Base-by-base conservation (phyloP, 2,797 vertebrate genomes). In the Mergus octosetaceus region DNA sequence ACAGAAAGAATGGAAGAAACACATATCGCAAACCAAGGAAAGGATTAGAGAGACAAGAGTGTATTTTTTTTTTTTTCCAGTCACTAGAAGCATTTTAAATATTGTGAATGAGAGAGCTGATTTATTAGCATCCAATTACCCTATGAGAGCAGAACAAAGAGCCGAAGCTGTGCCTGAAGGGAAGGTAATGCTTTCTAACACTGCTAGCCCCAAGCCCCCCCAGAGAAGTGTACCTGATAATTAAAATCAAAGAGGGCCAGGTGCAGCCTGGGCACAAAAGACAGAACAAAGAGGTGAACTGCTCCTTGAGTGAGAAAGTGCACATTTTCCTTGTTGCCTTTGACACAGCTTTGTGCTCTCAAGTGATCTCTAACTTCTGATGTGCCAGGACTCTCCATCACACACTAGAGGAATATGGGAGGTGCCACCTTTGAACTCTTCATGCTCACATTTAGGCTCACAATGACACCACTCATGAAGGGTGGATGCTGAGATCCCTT, bases 171-270 rank as follows among this genome's bases (percentile, higher is more conserved):
- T 74, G 72, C 70, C 68, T 72, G 51, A 90, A 88, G 57, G 34
- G n/a, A 96, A 96, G 91, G 88, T 94, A 94, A 85, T 66, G 74
- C 60, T 93, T 94, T 89, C 86, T 93, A 93, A 72, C 78, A 79
- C 0, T 0, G 24, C 45, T 0, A 0, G 39, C 51, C 53, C 41
- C 0, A 0, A 1, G 1, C 39, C 90, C 43, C 70, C 53, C 34
- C n/a, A 11, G 15, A 61, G 61, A n/a, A 53, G 30, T 0, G 2
- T 78, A 94, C 79, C 86, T 95, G 65, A 65, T 92, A 90, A 96
- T 85, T 93, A 95, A 94, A 95, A 96, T 92, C 77, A 88, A 95
- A 91, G 85, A 85, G 62, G 45, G 62, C 64, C 94, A 97, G 87
- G 93, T 95, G 92, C 90, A 96, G 85, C 22, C 68, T 88, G 43